Base-by-base conservation (phyloP, 2,888 invertebrate species). In the Cerceris rybyensis region DNA sequence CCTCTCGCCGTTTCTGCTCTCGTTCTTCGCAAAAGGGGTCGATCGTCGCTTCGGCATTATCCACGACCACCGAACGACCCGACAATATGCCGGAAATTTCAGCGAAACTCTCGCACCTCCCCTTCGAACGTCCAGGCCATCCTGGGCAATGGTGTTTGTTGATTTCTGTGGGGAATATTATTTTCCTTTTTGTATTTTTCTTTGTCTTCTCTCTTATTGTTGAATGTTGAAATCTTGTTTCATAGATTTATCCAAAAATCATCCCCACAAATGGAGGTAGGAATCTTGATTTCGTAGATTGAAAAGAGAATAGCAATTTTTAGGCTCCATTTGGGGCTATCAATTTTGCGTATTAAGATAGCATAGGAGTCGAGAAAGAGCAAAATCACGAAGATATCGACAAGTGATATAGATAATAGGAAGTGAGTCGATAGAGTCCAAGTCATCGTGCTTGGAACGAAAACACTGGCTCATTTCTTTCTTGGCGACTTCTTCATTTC, bases 61-160 rank as follows among this genome's bases (percentile, higher is more conserved):
- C 78, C 78, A 78, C 75, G 74, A 75, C 77, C 76, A 73, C 78
- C 80, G 81, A 82, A 81, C 80, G 70, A 78, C 70, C 82, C 80
- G 82, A 90, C 86, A 89, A 89, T 89, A 86, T 81, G 87, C 86
- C 88, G 87, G 89, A 90, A 88, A 89, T 88, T 89, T 90, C 88
- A 86, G 72, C 83, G 84, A 88, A 84, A 82, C 79, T 78, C 83
- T 85, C 80, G 81, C 78, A 75, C 64, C 73, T 75, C 78, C 79
- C 46, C 46, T 46, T 52, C 52, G 54, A 64, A 63, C 70, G 75
- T 78, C 66, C 55, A 28, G 13, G 42, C 54, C 13, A 41, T 52
- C 13, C 59, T 39, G 79, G 78, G 82, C 68, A 81, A 84, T 79
- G 86, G 84, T 82, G 82, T 83, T 78, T 83, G 86, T 88, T 90